Evolutionary conservation across 2,797 vertebrate genomes (phyloP).

Genomic region (Sparidentex hasta): DNA sequence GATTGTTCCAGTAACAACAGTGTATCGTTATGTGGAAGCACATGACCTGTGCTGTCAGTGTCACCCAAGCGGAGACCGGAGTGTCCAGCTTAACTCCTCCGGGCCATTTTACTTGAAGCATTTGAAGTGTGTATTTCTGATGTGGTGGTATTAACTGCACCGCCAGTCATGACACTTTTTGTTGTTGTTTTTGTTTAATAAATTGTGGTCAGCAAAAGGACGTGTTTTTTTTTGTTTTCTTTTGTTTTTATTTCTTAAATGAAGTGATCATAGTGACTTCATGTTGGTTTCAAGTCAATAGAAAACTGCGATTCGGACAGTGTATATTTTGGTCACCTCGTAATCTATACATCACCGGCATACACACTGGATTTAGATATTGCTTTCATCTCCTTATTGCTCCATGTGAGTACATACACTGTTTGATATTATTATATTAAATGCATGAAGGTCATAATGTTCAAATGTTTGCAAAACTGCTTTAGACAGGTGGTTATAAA

Average conservation of each 20-base stretch:
- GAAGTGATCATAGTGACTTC: not conserved
- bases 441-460: not conserved
- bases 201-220: not conserved
- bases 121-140: not conserved
- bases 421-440: too few relatives aligned
- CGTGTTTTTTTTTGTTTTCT: not conserved
- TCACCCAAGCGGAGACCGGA: slow-evolving; percentile 34
- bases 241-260: not conserved
- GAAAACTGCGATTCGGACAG: not conserved
- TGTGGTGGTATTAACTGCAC: not conserved
- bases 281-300: not conserved
- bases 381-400: not conserved
- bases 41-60: slow-evolving; percentile 76
- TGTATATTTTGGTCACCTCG: not conserved
- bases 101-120: not conserved
- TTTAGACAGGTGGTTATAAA: not conserved
- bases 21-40: slow-evolving; percentile 51
- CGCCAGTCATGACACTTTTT: not conserved
- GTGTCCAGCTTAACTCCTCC: slow-evolving; percentile 21
- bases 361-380: not conserved
- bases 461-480: not conserved
- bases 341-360: not conserved
- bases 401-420: not conserved
- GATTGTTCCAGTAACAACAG: slow-evolving; percentile 50
- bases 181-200: not conserved